phyloP scores from a whole-genome alignment of 2,113 vertebrate genomes.

The Uria lomvia region DNA sequence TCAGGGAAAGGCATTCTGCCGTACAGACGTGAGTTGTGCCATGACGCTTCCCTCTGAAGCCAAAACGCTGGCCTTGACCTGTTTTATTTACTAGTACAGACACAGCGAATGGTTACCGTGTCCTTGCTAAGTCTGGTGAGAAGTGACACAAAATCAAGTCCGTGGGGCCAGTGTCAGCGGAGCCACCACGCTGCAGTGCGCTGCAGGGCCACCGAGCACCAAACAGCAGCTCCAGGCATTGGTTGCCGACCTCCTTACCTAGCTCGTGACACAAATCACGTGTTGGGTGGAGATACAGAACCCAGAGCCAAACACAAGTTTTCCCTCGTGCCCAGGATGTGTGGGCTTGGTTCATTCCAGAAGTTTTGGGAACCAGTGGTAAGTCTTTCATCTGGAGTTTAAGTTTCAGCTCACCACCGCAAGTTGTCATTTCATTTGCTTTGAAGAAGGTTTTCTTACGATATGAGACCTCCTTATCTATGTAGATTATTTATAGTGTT shows the following conservation, averaged over 20 bases:
- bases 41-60: neutral
- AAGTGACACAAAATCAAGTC: neutral
- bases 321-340: accelerated
- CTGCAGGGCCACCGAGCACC: too few species aligned
- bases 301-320: neutral
- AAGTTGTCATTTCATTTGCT: neutral
- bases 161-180: neutral
- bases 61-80: neutral
- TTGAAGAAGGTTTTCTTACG: neutral
- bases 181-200: accelerated
- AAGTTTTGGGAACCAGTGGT: neutral
- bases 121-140: neutral
- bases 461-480: neutral
- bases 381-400: neutral
- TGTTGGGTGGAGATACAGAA: too few species aligned
- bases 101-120: too few species aligned
- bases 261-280: neutral
- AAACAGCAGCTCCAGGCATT: neutral
- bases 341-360: neutral
- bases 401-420: neutral
- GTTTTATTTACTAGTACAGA: neutral
- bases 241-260: neutral
- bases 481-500: neutral
- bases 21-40: neutral
- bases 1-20: neutral